Percentiles rank a stretch among this genome's conserved stretches.
Evolutionary conservation across 2,888 invertebrate species (phyloP).

Genomic region (Scaptomyza flava): DNA sequence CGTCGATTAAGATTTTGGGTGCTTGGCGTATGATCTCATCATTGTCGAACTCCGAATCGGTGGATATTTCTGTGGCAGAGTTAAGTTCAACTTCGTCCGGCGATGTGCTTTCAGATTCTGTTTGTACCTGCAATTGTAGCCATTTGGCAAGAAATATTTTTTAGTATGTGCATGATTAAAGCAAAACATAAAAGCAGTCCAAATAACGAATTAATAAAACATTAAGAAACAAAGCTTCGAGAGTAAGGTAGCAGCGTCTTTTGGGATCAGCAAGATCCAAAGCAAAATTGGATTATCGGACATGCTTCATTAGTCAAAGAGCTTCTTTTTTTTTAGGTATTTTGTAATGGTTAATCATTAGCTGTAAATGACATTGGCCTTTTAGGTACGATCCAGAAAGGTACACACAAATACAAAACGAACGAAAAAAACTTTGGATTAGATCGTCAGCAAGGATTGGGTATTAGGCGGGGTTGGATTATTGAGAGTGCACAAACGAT

Average conservation of each 20-base stretch:
- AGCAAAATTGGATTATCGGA: conserved; percentile 15
- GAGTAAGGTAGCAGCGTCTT: conserved; percentile 9
- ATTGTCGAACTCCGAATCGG: conserved; percentile 96
- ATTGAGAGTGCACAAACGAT: conserved; percentile 19
- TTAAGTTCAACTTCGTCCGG: conserved; percentile 91
- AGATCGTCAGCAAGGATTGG: conserved; percentile 21
- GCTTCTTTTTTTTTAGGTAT: neutral
- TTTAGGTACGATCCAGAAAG: conserved; percentile 85
- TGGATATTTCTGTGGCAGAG: conserved; percentile 95
- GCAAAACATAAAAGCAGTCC: conserved; percentile 38
- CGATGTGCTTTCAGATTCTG: conserved; percentile 88
- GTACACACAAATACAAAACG: conserved; percentile 62
- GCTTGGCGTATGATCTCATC: conserved; percentile 89
- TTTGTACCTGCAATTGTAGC: conserved; percentile 86
- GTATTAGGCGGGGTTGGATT: conserved; percentile 18
- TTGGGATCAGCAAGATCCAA: conserved; percentile 35
- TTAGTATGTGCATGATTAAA: neutral
- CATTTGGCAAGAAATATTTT: conserved; percentile 13
- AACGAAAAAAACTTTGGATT: conserved; percentile 53
- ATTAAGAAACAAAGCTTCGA: conserved; percentile 45
- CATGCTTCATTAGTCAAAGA: conserved; percentile 67
- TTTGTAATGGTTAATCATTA: conserved; percentile 55
- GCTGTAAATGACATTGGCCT: conserved; percentile 49
- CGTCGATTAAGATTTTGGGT: conserved; percentile 91
- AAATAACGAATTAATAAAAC: conserved; percentile 34